phyloP scores from a whole-genome alignment of 2,113 vertebrate species.

The Varanus komodoensis region DNA sequence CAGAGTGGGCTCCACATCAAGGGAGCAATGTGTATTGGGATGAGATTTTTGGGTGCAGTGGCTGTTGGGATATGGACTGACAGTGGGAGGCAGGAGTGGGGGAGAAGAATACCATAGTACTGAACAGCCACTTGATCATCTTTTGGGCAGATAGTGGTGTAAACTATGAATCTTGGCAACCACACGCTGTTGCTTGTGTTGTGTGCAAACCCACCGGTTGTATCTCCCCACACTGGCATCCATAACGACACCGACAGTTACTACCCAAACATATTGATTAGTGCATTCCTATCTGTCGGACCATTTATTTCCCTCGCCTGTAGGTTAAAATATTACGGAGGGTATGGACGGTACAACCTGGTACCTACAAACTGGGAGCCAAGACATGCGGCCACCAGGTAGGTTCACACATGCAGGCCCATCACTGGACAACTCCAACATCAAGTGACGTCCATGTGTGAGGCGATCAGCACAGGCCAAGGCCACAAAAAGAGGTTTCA shows the following conservation, averaged over 20 bases:
- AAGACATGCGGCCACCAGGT: too few species aligned
- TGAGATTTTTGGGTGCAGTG: too few species aligned
- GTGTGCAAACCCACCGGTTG: neutral
- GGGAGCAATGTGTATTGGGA: too few species aligned
- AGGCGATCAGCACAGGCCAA: neutral
- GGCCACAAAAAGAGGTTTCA: neutral
- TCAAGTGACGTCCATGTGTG: neutral
- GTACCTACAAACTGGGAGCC: neutral
- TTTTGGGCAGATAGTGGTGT: too few species aligned
- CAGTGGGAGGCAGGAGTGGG: too few species aligned
- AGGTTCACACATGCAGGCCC: neutral
- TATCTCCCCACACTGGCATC: neutral
- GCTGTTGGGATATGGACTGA: too few species aligned
- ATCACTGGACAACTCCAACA: neutral
- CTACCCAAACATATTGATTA: neutral
- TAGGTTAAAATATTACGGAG: neutral
- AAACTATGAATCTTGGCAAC: too few species aligned
- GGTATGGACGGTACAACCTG: neutral
- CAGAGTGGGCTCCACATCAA: too few species aligned
- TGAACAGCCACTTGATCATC: too few species aligned
- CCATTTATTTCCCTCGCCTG: neutral
- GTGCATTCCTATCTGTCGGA: neutral
- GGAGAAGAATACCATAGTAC: too few species aligned
- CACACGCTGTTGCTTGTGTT: neutral
- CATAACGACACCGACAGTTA: slow-evolving; percentile 14